Base-by-base conservation (phyloP, 1,140 invertebrate species). In the Tyrophagus putrescentiae region DNA sequence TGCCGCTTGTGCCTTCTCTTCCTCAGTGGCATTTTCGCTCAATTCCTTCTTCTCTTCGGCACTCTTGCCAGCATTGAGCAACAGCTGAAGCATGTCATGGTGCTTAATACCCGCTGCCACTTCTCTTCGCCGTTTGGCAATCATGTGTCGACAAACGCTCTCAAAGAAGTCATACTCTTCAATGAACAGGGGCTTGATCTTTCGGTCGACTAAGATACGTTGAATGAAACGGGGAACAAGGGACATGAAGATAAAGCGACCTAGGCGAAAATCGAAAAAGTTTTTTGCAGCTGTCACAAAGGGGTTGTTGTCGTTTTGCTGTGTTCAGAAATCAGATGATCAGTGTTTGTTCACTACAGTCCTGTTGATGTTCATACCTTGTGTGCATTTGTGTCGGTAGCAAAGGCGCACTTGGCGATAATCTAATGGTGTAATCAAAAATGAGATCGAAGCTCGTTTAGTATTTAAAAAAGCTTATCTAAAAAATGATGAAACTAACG, bases 61-160 rank as follows among this genome's bases (percentile, higher is more conserved):
- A 36, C 32, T 39, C 11, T 61, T 18, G 31, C 32, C 16, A 36
- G 57, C 57, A 13, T 61, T 39, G 16, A 61, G 33, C 16, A 61
- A 21, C 25, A 61, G 41, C 45, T 61, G 62, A 1, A 61, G 32
- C 23, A 61, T 41, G 45, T 61, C 60, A 62, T 63, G 16, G 31
- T 33, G 29, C 33, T 61, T 62, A 1, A 13, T 59, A 11, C 13
- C n/a, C 4, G 1, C 29, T 32, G 31, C 1, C 11, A 11, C 34
- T 4, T 61, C 9, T 60, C 28, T 18, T 1, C 60, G 56, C 61
- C 13, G 7, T 3, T 62, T 9, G 6, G 32, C 1, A 42, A 61
- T 21, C 6, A 62, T 13, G 25, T 6, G 16, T 61, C 9, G 4
- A 11, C 9, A 36, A 23, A 6, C 2, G 16, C 16, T 32, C 3